These are phyloP conservation scores for Microvelia longipes DNA, from an alignment of 1,140 invertebrate genomes.

Conservation along the genomic window DNA sequence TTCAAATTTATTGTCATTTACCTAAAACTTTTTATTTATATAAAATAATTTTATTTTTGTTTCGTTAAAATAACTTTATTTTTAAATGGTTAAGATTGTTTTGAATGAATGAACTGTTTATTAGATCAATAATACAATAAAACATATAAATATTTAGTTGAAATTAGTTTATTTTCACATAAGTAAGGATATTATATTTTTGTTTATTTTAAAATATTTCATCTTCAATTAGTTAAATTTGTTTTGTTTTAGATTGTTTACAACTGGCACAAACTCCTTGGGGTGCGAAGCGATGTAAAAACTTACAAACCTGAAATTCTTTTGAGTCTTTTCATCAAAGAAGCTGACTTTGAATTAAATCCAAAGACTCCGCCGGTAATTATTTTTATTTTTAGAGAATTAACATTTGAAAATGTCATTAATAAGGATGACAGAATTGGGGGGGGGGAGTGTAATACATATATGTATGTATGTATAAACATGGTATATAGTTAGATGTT, in stretches of 20 bases:
- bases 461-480: not conserved
- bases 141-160: too few relatives aligned
- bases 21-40: too few relatives aligned
- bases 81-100: too few relatives aligned
- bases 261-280: slow-evolving; percentile 10
- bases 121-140: too few relatives aligned
- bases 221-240: too few relatives aligned
- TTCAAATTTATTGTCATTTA: too few relatives aligned
- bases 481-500: not conserved
- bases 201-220: too few relatives aligned
- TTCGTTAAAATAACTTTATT: too few relatives aligned
- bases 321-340: slow-evolving; percentile 11
- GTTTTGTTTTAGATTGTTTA: slow-evolving; percentile 2
- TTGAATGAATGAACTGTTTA: too few relatives aligned
- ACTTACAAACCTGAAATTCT: slow-evolving; percentile 13
- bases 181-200: too few relatives aligned
- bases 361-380: not conserved
- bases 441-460: not conserved
- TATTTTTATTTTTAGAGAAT: not conserved
- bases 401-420: not conserved
- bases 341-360: not conserved
- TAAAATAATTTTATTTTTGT: too few relatives aligned
- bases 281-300: slow-evolving; percentile 6
- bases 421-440: not conserved
- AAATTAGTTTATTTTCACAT: too few relatives aligned